Evolutionary conservation across 2,113 vertebrate species (phyloP), one percentile per base, ranked within the genome.

Genomic region (Trichechus manatus): DNA sequence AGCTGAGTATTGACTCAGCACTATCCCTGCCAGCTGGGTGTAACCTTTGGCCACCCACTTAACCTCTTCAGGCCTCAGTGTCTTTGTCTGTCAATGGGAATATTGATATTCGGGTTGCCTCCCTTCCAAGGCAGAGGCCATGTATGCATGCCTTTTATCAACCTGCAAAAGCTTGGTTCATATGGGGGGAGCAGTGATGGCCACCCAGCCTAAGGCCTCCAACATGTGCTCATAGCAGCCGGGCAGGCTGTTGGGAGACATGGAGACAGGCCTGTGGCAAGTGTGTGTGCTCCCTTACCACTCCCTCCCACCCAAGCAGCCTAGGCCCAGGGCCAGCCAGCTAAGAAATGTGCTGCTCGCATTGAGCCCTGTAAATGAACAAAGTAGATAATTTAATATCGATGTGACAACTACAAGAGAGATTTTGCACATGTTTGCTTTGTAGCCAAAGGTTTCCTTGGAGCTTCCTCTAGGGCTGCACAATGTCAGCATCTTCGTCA

Each of bases 311-410:
- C 95, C 66, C 31, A 70, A 89, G 93, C 93, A 91, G 92, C 96
- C 87, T 91, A 96, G 96, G 82, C 94, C 94, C 96, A 56, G 77
- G 27, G 85, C 80, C 94, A 97, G 97, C 97, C 94, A 96, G 96
- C 94, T 98, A 95, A 98, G 95, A 98, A 97, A 98, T 98, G 97
- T 98, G 97, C 96, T 97, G 47, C 95, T 98, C 94, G 89, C 17
- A 27, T 96, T 92, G 97, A 97, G 89, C 96, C 97, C 98, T 97
- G 95, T 98, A 98, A 98, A 98, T 98, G 95, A 92, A 98, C 98
- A 98, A 64, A 90, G 93, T 95, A 96, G 96, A 97, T 98, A 95
- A 98, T 98, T 98, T 98, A 98, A 96, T 98, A 98, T 92, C 94
- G 91, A 96, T 93, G 90, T 98, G 97, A 97, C 97, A 98, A 97